These are phyloP conservation scores for Polietes domitor DNA, from an alignment of 2,888 invertebrate genomes.

Conservation along the genomic window DNA sequence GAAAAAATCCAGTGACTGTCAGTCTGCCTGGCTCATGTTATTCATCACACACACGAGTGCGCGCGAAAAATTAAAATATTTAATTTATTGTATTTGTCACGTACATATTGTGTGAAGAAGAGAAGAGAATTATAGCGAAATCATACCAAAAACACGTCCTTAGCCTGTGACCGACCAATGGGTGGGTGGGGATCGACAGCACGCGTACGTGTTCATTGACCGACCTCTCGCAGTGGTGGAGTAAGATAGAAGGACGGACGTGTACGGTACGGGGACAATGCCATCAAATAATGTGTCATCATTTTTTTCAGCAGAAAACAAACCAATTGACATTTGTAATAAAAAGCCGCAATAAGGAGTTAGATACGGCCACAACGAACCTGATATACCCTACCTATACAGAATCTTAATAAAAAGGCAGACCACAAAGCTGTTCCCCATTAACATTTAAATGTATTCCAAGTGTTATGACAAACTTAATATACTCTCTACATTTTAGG, in stretches of 20 bases:
- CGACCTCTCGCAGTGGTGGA: background rate
- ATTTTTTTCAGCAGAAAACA: background rate
- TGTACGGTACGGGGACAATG: background rate
- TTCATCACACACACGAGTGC: too few species aligned
- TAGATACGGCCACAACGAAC: too few species aligned
- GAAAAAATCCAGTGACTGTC: conserved; percentile 6
- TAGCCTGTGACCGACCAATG: conserved; percentile 2
- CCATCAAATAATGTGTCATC: background rate
- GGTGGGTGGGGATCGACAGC: background rate
- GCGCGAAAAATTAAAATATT: conserved; percentile 20
- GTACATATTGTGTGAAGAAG: background rate
- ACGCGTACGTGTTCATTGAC: background rate
- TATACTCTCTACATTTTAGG: too few species aligned
- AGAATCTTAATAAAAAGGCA: too few species aligned
- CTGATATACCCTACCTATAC: too few species aligned
- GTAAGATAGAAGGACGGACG: background rate
- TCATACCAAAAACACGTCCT: conserved; percentile 17
- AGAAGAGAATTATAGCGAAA: background rate
- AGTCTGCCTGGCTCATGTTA: too few species aligned
- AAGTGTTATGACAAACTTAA: too few species aligned
- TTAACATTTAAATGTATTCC: too few species aligned
- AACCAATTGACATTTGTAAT: background rate
- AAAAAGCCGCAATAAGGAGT: too few species aligned
- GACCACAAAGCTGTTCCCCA: too few species aligned
- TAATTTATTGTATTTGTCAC: conserved; percentile 36